Evolutionary conservation across 2,888 invertebrate species (phyloP).

Genomic region (Synergus japonicus): DNA sequence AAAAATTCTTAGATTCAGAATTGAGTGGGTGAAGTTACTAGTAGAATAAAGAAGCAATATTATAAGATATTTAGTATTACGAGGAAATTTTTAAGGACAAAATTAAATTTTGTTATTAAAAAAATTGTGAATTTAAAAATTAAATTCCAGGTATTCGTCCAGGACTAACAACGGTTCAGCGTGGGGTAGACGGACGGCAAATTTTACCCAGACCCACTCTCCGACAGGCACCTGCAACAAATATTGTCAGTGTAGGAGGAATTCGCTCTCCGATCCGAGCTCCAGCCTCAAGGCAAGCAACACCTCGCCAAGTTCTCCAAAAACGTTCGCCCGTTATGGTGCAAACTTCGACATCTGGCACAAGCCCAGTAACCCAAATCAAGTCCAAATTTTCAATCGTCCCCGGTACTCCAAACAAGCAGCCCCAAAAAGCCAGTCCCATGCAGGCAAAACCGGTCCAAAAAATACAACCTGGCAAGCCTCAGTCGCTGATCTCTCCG

Average conservation of each 20-base stretch:
- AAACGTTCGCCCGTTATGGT: conserved; percentile 45
- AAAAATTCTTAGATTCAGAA: no score
- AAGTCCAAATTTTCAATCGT: conserved; percentile 67
- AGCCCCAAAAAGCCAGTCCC: conserved; percentile 64
- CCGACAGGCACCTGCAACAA: conserved; percentile 64
- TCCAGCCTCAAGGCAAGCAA: conserved; percentile 58
- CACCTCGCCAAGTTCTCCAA: conserved; percentile 54
- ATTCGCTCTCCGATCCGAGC: conserved; percentile 68
- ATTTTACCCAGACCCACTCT: conserved; percentile 69
- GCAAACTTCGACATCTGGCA: conserved; percentile 56
- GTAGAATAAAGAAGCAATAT: background rate
- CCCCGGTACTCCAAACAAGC: conserved; percentile 62
- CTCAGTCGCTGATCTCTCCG: conserved; percentile 70
- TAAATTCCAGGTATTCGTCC: conserved; percentile 57
- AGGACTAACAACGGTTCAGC: conserved; percentile 59
- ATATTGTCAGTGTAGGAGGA: conserved; percentile 45
- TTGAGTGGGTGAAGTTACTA: no score
- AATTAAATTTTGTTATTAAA: background rate
- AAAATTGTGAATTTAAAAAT: background rate
- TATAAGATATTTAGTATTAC: no score
- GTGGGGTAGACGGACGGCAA: conserved; percentile 67
- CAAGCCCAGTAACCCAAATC: conserved; percentile 62
- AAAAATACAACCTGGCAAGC: conserved; percentile 63
- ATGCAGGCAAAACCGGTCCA: conserved; percentile 61
- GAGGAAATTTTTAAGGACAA: background rate